Conservation (phyloP, 2,797 vertebrate species). For the Otus scops region DNA sequence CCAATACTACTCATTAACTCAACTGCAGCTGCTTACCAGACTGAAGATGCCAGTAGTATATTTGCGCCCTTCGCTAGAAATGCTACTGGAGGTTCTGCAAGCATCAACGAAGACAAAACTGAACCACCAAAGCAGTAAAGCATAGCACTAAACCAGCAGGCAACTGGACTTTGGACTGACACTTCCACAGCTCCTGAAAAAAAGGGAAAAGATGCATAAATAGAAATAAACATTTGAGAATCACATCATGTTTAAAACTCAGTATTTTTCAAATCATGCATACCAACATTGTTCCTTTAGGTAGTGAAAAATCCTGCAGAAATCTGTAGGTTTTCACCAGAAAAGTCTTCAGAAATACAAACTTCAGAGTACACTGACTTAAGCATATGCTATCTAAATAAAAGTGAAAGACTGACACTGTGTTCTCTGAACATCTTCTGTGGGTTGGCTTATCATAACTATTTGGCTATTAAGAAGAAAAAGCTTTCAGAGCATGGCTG, state of each 20-base stretch:
- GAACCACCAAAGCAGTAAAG: slow-evolving; percentile 94
- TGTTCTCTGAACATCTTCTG: not conserved
- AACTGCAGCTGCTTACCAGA: slow-evolving; percentile 83
- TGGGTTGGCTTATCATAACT: not conserved
- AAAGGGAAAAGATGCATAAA: not conserved
- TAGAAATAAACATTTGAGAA: not conserved
- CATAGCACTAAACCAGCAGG: slow-evolving; percentile 98
- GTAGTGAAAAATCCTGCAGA: not conserved
- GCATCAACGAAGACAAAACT: slow-evolving; percentile 88
- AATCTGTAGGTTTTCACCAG: not conserved
- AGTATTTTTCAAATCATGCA: not conserved
- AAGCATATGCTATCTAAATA: not conserved
- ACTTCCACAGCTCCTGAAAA: slow-evolving; percentile 84
- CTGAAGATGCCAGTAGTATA: slow-evolving; percentile 86
- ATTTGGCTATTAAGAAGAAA: not conserved
- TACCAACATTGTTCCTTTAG: not conserved
- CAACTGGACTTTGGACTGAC: slow-evolving; percentile 86
- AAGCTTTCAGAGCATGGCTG: not conserved
- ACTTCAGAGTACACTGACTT: not conserved
- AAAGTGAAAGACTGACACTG: not conserved
- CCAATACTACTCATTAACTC: not conserved
- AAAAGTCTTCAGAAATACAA: not conserved
- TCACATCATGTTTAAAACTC: not conserved
- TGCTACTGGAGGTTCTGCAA: slow-evolving; percentile 87
- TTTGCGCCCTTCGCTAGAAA: slow-evolving; percentile 86